Base-by-base conservation (phyloP, 2,888 invertebrate species). In the Trichogramma dendrolimi region DNA sequence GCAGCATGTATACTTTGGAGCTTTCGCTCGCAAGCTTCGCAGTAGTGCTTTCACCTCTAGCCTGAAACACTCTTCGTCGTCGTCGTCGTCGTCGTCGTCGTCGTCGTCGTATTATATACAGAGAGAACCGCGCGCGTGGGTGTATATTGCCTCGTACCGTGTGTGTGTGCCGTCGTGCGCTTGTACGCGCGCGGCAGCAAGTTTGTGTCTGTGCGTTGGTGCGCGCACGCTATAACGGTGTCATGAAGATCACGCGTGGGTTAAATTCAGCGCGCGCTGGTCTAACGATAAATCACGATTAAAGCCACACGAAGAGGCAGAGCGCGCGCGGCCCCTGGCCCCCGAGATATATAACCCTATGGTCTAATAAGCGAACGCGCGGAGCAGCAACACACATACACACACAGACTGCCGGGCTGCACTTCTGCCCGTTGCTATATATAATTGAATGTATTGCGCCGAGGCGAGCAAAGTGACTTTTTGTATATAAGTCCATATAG, bases 241-340 rank as follows among this genome's bases (percentile, higher is more conserved):
- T 27, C 27, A 27, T 27, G 27, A 27, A 44, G 27, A 55, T 10
- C 10, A 7, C n/a, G 14, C 39, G 11, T 51, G 27, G 47, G 38
- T 48, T 41, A 40, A 49, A 56, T 56, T 10, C 49, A 27, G 39
- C 47, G 42, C 55, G 40, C 42, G 42, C 41, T 54, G 7, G n/a
- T 6, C 11, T 27, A 51, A 56, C 61, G 27, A 61, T 61, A 61
- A 61, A 61, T 61, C 57, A 61, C 54, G 54, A 58, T 61, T 61
- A 58, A 58, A 54, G 54, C 40, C 52, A 6, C 46, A 27, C 27
- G 27, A 27, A 27, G 27, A 27, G 27, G 27, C 27, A 27, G 27
- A 55, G 51, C 52, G 48, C 4, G 41, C 55, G 51, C 44, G 41
- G 42, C 50, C 39, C 14, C 11, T 27, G 39, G 27, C 27, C 27